Evolutionary conservation across 37 sponge, comb jelly and placozoan genomes (phyloP), one percentile per base, ranked within the genome.

Genomic region (Ephydatia muelleri): DNA sequence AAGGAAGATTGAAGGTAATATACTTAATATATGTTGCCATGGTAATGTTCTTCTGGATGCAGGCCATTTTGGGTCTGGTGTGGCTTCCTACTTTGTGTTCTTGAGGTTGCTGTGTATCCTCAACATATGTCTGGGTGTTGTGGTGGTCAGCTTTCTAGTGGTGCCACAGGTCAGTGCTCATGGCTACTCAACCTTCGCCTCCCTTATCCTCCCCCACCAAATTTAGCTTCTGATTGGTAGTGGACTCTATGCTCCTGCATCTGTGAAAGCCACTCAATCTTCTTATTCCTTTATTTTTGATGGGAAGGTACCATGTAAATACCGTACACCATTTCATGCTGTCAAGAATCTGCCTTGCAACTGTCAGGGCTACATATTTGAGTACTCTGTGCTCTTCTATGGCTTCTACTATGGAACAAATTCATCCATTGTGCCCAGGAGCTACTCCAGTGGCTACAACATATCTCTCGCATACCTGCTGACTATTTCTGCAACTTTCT

Each of bases 41-140:
- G 43, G 73, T 37, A 27, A 70, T 31, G 32, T 26, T 9, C 35
- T 25, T 38, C 28, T 29, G 8, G 19, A 4, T 49, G 30, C 34
- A 92, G 92, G 93, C 9, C 75, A 87, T 27, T 94, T 88, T 88
- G 95, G 95, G 19, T 85, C 95, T 3, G 86, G 90, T 84, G 95
- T 95, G 19, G 92, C 92, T 2, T 92, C 92, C 0, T 95, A 83
- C 82, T 95, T 95, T 57, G 72, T 32, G 28, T 92, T 95, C 71
- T 79, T 92, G 16, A 89, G 95, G 12, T 91, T 90, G 92, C 43
- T 95, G 67, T 95, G 88, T 79, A 78, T 80, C 22, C 85, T 95
- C 75, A 92, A 95, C 80, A 75, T 92, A 8, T 19, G 48, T 68
- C 72, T 95, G 49, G 26, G 85, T 30, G 16, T 95, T 22, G 64